Conservation (phyloP, 2,797 vertebrate species). For the Taeniopygia guttata region DNA sequence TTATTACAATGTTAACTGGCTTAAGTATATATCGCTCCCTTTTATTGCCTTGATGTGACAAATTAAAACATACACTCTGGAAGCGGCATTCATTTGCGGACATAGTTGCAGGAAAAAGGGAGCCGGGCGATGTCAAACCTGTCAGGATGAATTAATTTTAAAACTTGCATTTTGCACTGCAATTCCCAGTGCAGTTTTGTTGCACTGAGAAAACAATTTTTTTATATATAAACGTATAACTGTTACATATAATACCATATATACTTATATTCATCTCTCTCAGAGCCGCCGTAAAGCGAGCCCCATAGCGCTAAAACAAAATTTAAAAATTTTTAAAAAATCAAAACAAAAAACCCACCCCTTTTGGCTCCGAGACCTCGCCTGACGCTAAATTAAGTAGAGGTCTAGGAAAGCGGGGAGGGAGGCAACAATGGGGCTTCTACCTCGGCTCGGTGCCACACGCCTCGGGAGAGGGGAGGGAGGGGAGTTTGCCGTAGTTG, state of each 20-base stretch:
- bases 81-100: conserved; percentile 50
- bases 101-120: conserved; percentile 10
- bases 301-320: neutral
- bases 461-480: no score
- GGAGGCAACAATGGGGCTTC: neutral
- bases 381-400: neutral
- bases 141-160: conserved; percentile 65
- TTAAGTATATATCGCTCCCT: conserved; percentile 62
- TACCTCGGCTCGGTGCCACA: neutral
- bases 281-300: neutral
- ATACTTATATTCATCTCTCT: neutral
- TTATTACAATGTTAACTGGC: conserved; percentile 67
- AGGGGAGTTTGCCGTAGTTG: neutral
- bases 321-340: no score
- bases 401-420: neutral
- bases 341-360: neutral
- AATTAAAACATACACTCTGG: conserved; percentile 65
- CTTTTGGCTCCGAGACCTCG: neutral
- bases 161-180: conserved; percentile 38
- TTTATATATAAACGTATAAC: neutral
- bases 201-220: neutral
- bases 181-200: conserved; percentile 29
- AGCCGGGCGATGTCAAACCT: conserved; percentile 41
- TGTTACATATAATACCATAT: neutral
- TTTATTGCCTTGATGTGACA: conserved; percentile 69